These are phyloP conservation scores for Ichneumoninae sp. DNA, from an alignment of 2,888 invertebrate species.

Conservation along the genomic window DNA sequence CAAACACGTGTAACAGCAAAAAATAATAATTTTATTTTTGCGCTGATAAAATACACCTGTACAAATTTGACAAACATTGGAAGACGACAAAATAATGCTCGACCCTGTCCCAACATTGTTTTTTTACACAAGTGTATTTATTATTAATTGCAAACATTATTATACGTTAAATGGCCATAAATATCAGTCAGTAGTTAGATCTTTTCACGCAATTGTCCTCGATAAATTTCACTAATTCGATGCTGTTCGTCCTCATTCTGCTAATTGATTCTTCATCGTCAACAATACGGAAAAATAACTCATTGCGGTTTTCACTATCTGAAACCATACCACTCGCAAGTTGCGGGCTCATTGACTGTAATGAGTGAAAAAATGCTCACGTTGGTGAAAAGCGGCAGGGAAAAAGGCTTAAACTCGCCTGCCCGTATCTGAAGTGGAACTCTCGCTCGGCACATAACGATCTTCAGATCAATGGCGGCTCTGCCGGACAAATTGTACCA, in stretches of 20 bases:
- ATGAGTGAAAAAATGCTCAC: slow-evolving; percentile 47
- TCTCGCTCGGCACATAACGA: slow-evolving; percentile 64
- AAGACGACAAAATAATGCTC: not conserved
- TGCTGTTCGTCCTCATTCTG: too few relatives aligned
- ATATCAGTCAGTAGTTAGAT: not conserved
- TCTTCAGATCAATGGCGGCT: slow-evolving; percentile 53
- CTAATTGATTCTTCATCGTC: slow-evolving; percentile 3
- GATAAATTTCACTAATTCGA: not conserved
- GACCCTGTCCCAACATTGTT: not conserved
- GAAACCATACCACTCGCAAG: not conserved
- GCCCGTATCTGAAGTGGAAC: slow-evolving; percentile 68
- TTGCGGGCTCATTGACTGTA: not conserved
- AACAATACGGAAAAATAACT: slow-evolving; percentile 5
- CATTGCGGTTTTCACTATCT: slow-evolving; percentile 6
- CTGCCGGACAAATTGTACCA: slow-evolving; percentile 68
- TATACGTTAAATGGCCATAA: not conserved
- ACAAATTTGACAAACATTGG: not conserved
- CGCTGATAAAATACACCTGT: not conserved
- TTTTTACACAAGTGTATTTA: slow-evolving; percentile 26
- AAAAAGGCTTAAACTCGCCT: slow-evolving; percentile 66
- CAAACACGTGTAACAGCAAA: too few relatives aligned
- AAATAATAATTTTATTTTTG: too few relatives aligned
- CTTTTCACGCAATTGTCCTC: not conserved
- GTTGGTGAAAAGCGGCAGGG: slow-evolving; percentile 56
- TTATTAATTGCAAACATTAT: not conserved